Evolutionary conservation across 35 echinoderm and acorn worm genomes (phyloP).

Genomic region (Apostichopus japonicus): DNA sequence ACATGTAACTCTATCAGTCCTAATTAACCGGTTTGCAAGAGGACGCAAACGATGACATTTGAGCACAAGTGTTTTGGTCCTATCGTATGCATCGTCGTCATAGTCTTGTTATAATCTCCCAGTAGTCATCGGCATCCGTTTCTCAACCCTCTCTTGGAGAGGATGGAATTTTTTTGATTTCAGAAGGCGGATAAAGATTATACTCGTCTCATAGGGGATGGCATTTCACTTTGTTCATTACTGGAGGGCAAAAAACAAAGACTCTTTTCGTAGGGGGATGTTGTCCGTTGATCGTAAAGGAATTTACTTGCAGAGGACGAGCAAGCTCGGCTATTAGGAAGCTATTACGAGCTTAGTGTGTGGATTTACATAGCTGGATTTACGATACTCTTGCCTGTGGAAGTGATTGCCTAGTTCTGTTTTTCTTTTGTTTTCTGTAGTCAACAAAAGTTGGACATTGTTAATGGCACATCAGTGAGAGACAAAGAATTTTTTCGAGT

Average conservation of each 20-base stretch:
- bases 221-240: background rate
- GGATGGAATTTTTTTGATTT: conserved; percentile 28
- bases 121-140: background rate
- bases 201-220: background rate
- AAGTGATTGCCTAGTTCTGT: too few relatives aligned
- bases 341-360: background rate
- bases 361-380: too few relatives aligned
- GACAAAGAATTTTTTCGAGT: too few relatives aligned
- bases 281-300: background rate
- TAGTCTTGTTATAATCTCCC: background rate
- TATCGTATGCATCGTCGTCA: conserved; percentile 8
- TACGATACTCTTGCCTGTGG: too few relatives aligned
- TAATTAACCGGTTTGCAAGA: background rate
- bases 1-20: conserved; percentile 37
- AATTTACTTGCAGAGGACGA: background rate
- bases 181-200: conserved; percentile 1
- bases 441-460: too few relatives aligned
- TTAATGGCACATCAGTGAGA: too few relatives aligned
- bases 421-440: too few relatives aligned
- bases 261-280: background rate
- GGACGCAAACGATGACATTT: background rate
- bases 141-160: background rate
- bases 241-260: background rate
- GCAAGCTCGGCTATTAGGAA: background rate
- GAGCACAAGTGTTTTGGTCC: conserved; percentile 32